Evolutionary conservation across 2,888 invertebrate genomes (phyloP).

Genomic region (Trilocha varians): DNA sequence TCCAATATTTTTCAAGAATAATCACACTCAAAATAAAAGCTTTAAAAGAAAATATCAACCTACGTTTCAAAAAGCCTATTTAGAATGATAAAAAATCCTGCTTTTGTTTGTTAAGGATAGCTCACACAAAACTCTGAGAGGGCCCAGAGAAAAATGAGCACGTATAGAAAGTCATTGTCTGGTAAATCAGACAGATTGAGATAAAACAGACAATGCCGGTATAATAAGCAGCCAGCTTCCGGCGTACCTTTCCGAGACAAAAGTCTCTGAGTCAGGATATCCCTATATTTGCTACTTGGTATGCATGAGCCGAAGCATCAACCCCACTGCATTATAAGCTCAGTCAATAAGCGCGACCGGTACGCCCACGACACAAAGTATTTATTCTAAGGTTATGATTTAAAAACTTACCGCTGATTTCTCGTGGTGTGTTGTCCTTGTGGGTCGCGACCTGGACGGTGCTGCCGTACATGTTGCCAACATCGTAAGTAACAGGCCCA

Average conservation of each 20-base stretch:
- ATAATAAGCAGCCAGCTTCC: slow-evolving; percentile 54
- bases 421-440: slow-evolving; percentile 40
- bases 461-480: slow-evolving; percentile 45
- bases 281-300: slow-evolving; percentile 40
- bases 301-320: slow-evolving; percentile 41
- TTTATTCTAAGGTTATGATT: slow-evolving; percentile 2
- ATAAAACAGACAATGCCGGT: slow-evolving; percentile 52
- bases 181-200: slow-evolving; percentile 44
- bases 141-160: slow-evolving; percentile 25
- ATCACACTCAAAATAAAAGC: not conserved
- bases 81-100: slow-evolving; percentile 15
- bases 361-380: slow-evolving; percentile 5
- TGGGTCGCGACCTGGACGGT: slow-evolving; percentile 35
- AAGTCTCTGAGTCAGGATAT: slow-evolving; percentile 48
- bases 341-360: slow-evolving; percentile 22
- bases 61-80: slow-evolving; percentile 11
- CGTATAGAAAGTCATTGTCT: slow-evolving; percentile 37
- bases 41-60: not conserved
- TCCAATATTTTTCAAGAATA: not conserved
- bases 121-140: slow-evolving; percentile 17
- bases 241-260: slow-evolving; percentile 48
- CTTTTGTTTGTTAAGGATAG: slow-evolving; percentile 23
- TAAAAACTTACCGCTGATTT: slow-evolving; percentile 47
- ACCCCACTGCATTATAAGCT: slow-evolving; percentile 30
- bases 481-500: slow-evolving; percentile 45